phyloP scores from a whole-genome alignment of 2,797 vertebrate species.

The Ptychobarbus kaznakovi region DNA sequence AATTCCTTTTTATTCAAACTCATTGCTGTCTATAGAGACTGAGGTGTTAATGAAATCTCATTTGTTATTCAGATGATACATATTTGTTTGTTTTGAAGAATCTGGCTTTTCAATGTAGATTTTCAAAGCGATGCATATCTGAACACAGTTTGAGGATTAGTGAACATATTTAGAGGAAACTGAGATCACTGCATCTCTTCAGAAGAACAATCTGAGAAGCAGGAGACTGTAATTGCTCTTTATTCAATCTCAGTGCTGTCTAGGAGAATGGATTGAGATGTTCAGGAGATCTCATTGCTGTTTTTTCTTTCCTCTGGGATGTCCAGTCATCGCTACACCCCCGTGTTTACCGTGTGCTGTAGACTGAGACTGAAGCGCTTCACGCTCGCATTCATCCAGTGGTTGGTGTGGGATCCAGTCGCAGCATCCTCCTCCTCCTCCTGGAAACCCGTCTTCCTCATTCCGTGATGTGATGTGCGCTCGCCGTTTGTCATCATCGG shows the following conservation, averaged over 20 bases:
- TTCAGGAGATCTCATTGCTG: neutral
- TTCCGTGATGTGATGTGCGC: conserved; percentile 58
- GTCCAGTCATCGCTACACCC: conserved; percentile 29
- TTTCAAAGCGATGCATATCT: neutral
- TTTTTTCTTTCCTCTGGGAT: conserved; percentile 10
- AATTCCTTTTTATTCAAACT: neutral
- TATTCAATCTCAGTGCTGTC: neutral
- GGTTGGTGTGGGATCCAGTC: conserved; percentile 21
- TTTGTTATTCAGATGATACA: neutral
- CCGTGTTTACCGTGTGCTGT: neutral
- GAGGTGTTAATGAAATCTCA: neutral
- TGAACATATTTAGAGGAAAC: neutral
- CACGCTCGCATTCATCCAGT: conserved; percentile 39
- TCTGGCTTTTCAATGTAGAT: neutral
- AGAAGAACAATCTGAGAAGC: neutral
- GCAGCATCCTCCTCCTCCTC: conserved; percentile 71
- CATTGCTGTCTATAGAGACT: neutral
- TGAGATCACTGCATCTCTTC: neutral
- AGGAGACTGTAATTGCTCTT: neutral
- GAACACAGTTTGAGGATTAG: neutral
- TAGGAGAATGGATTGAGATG: neutral
- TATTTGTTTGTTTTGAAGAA: neutral
- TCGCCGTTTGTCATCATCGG: conserved; percentile 38
- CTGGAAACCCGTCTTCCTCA: conserved; percentile 70
- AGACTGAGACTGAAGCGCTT: conserved; percentile 10